Evolutionary conservation across 2,113 vertebrate genomes (phyloP).

Genomic region (Cebidichthys violaceus): DNA sequence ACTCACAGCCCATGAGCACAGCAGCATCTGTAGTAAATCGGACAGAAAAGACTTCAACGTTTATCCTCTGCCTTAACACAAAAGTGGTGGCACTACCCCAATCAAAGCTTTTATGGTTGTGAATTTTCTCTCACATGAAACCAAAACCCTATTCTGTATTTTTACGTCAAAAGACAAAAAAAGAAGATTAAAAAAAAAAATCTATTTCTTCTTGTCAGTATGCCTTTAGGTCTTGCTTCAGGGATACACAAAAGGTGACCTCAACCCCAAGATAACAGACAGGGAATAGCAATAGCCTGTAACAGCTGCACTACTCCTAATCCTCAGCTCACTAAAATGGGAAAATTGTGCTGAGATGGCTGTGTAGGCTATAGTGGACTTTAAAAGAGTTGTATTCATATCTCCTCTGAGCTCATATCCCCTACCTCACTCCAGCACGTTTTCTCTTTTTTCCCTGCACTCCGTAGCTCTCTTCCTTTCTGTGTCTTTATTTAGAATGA

Average conservation of each 20-base stretch:
- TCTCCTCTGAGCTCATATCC: slow-evolving; percentile 29
- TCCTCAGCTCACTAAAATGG: slow-evolving; percentile 42
- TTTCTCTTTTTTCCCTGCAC: background rate
- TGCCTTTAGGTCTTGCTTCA: slow-evolving; percentile 9
- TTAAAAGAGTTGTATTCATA: slow-evolving; percentile 21
- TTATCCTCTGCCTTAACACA: background rate
- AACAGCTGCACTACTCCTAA: slow-evolving; percentile 41
- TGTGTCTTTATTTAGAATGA: slow-evolving; percentile 62
- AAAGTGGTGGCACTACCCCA: background rate
- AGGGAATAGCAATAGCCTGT: slow-evolving; percentile 24
- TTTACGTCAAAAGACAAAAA: slow-evolving; percentile 14
- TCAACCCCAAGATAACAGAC: slow-evolving; percentile 37
- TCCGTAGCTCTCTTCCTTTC: slow-evolving; percentile 16
- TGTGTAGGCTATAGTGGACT: slow-evolving; percentile 26
- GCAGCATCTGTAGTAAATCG: background rate
- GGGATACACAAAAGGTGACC: slow-evolving; percentile 39
- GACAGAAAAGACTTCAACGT: background rate
- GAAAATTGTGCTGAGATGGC: slow-evolving; percentile 59
- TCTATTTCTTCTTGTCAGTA: slow-evolving; percentile 3
- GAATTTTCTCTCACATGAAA: background rate
- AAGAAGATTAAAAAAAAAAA: background rate
- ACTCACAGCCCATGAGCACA: background rate
- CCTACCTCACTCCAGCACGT: slow-evolving; percentile 16
- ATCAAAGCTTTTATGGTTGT: background rate
- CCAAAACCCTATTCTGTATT: background rate